Percentiles rank a stretch among this genome's conserved stretches.
Evolutionary conservation across 1,140 invertebrate species (phyloP).

Genomic region (Hylaeus volcanicus): DNA sequence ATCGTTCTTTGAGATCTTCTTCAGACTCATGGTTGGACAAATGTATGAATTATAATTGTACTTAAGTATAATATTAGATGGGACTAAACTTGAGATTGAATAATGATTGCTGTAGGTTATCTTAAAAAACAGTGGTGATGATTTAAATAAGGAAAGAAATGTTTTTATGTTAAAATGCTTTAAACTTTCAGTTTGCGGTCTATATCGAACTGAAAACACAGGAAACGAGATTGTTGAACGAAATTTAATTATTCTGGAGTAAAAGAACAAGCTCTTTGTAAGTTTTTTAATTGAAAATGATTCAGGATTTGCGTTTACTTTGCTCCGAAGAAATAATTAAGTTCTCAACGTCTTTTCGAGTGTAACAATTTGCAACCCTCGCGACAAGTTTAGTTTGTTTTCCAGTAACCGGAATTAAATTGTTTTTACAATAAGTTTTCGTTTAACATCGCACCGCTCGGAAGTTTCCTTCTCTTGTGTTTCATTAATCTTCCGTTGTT

Average conservation of each 20-base stretch:
- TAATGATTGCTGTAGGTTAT: too few relatives aligned
- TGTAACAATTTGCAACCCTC: neutral
- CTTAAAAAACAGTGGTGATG: too few relatives aligned
- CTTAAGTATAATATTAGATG: too few relatives aligned
- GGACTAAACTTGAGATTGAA: too few relatives aligned
- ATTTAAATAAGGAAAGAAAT: too few relatives aligned
- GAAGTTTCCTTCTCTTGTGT: neutral
- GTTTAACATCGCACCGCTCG: neutral
- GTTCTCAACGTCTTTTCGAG: neutral
- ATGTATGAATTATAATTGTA: too few relatives aligned
- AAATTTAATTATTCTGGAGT: neutral
- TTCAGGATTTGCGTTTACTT: neutral
- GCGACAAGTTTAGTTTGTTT: neutral
- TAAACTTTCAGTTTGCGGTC: too few relatives aligned
- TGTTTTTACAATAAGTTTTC: neutral
- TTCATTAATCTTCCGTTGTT: conserved; percentile 1
- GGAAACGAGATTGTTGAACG: neutral
- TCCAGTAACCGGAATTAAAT: neutral
- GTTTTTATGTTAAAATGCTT: too few relatives aligned
- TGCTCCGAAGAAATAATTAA: neutral
- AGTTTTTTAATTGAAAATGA: neutral
- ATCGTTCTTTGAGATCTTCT: too few relatives aligned
- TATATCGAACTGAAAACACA: neutral
- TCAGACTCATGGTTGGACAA: too few relatives aligned
- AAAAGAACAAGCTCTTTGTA: neutral